Evolutionary conservation across 1,140 invertebrate species (phyloP).

Genomic region (Calephelis nemesis): DNA sequence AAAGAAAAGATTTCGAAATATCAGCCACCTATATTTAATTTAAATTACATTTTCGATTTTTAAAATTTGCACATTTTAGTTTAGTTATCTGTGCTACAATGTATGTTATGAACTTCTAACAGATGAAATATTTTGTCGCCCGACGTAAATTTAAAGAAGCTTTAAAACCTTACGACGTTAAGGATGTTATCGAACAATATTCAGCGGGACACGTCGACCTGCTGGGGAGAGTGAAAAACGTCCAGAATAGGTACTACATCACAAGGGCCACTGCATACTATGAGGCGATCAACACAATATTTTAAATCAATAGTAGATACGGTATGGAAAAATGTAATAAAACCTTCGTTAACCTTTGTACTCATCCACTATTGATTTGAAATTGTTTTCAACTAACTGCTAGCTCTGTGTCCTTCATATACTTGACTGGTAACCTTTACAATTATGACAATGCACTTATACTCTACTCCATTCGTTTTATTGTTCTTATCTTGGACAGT

Average conservation of each 20-base stretch:
- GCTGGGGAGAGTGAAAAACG: slow-evolving; percentile 92
- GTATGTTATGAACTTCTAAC: slow-evolving; percentile 68
- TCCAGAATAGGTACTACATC: slow-evolving; percentile 88
- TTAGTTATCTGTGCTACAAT: slow-evolving; percentile 20
- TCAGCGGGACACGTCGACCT: slow-evolving; percentile 95
- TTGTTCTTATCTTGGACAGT: not conserved
- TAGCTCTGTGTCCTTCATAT: slow-evolving; percentile 11
- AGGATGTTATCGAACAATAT: slow-evolving; percentile 98
- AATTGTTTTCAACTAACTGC: slow-evolving; percentile 25
- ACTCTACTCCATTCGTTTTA: slow-evolving; percentile 13
- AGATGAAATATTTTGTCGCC: slow-evolving; percentile 97
- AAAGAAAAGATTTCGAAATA: not conserved
- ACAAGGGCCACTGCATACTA: slow-evolving; percentile 24
- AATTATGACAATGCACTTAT: slow-evolving; percentile 10
- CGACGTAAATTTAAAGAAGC: slow-evolving; percentile 97
- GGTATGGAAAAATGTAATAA: slow-evolving; percentile 5
- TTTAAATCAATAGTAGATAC: slow-evolving; percentile 25
- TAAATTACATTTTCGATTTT: no score
- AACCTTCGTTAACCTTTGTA: not conserved
- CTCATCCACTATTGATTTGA: slow-evolving; percentile 24
- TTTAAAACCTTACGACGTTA: slow-evolving; percentile 97
- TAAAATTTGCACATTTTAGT: not conserved
- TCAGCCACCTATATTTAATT: not conserved
- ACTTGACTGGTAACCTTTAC: slow-evolving; percentile 17
- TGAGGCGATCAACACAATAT: slow-evolving; percentile 12